Base-by-base conservation (phyloP, 2,888 invertebrate species). In the Parasteatoda lunata region DNA sequence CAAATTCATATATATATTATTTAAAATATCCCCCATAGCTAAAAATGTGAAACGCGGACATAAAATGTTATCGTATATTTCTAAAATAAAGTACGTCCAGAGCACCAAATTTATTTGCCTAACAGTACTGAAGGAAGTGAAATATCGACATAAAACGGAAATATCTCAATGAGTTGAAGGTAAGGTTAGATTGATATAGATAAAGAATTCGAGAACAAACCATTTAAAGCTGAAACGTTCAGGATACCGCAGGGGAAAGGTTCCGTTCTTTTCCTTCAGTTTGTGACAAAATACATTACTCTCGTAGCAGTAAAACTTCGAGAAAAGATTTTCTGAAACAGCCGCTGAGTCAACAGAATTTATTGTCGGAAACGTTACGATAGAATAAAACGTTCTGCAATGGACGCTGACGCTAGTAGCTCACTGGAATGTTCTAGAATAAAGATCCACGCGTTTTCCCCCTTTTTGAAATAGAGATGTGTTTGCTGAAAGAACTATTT, bases 291-390 rank as follows among this genome's bases (percentile, higher is more conserved):
- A 79, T 71, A 64, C 79, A 79, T 79, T 79, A 71, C 79, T 72
- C 45, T 69, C 69, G 54, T 70, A n/a, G 70, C 70, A 70, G 64
- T 79, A 79, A 79, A 79, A 79, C 79, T 79, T 59, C 71, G 64
- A 71, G 72, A 64, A 79, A 72, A 79, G 79, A 72, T 79, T 72
- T 72, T 47, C 15, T 13, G 47, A 15, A 70, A 69, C 70, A 72
- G 71, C 49, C 79, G 79, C 79, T 79, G 79, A 79, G 71, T 71
- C 79, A 79, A 71, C 79, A 65, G 79, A 79, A 79, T 79, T 79
- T 79, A 79, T 79, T 79, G 79, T 79, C 71, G 78, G 70, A 77
- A 76, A 47, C 65, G 77, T 66, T 51, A 59, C 70, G 9, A 47
- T 49, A 11, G 70, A 70, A 70, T 49, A 70, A 70, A 70, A 70